Base-by-base conservation (phyloP, 2,888 invertebrate species). In the Drosophila acutilabella region DNA sequence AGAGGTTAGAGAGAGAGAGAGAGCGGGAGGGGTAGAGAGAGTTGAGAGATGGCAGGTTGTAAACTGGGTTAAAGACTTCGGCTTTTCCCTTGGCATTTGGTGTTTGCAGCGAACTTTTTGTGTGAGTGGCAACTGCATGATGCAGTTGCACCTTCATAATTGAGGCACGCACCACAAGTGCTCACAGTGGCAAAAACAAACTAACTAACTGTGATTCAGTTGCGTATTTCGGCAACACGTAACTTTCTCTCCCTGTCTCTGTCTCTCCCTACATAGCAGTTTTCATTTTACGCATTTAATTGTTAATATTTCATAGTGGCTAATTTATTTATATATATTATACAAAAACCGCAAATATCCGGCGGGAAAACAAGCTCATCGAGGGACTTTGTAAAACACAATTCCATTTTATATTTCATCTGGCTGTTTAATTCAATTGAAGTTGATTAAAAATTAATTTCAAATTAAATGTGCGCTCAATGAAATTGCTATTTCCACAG, bases 391-490 rank as follows among this genome's bases (percentile, higher is more conserved):
- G 54, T 4, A n/a, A 40, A 54, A 33, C 44, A 56, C 30, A 62
- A 54, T 56, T 54, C 41, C 56, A 54, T 53, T 53, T 53, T 56
- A 62, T 62, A 14, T 30, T 45, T 47, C 54, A 42, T 48, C 60
- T 56, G 64, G 62, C 75, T 67, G 70, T 83, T 81, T 71, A 87
- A 83, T 83, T 83, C 84, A 83, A 83, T 83, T 87, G 66, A 36
- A 69, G 72, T 70, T 81, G 81, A 83, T 83, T 80, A 83, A 83
- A 81, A 81, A 84, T 83, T 87, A 81, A 83, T 87, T 84, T 81
- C 61, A 78, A 84, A 87, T 84, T 84, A 83, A 87, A 84, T 83
- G 80, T 58, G 51, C 70, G 72, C 84, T 79, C 74, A 79, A 79
- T 86, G 77, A 74, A 81, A 71, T 68, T 77, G 84, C 74, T 65